Evolutionary conservation across 2,888 invertebrate genomes (phyloP).

Genomic region (Synanthedon tipuliformis): DNA sequence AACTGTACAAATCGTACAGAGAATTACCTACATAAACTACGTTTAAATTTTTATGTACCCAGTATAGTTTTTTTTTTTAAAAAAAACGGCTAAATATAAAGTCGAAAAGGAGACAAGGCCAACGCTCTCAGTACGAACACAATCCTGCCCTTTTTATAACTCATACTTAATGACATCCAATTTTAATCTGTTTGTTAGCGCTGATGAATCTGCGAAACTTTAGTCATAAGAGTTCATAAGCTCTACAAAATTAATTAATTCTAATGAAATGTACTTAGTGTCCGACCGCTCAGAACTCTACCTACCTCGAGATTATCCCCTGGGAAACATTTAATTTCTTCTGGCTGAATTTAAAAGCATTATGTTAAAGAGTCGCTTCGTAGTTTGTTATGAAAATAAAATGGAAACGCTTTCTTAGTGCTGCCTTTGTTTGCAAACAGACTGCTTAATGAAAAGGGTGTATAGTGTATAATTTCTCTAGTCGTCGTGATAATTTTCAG

Average conservation of each 20-base stretch:
- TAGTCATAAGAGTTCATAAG: conserved; percentile 14
- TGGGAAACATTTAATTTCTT: conserved; percentile 32
- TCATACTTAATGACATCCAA: background rate
- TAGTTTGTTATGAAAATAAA: conserved; percentile 20
- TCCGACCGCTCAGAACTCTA: conserved; percentile 8
- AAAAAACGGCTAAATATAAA: too few relatives aligned
- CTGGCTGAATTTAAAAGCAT: conserved; percentile 20
- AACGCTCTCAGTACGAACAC: too few relatives aligned
- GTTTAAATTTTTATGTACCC: too few relatives aligned
- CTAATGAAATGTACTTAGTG: conserved; percentile 29
- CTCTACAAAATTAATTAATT: conserved; percentile 37
- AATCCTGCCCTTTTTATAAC: too few relatives aligned
- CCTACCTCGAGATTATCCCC: conserved; percentile 19
- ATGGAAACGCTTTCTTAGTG: conserved; percentile 7
- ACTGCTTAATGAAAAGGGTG: too few relatives aligned
- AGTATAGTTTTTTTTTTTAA: too few relatives aligned
- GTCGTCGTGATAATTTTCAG: background rate
- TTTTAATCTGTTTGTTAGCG: background rate
- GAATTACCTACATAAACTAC: too few relatives aligned
- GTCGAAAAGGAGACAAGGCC: too few relatives aligned
- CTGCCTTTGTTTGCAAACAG: background rate
- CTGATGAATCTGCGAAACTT: conserved; percentile 3
- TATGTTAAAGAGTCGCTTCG: conserved; percentile 2
- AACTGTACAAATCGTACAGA: too few relatives aligned
- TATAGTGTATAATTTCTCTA: background rate